phyloP scores from a whole-genome alignment of 2,797 vertebrate genomes.

The Acanthis flammea region DNA sequence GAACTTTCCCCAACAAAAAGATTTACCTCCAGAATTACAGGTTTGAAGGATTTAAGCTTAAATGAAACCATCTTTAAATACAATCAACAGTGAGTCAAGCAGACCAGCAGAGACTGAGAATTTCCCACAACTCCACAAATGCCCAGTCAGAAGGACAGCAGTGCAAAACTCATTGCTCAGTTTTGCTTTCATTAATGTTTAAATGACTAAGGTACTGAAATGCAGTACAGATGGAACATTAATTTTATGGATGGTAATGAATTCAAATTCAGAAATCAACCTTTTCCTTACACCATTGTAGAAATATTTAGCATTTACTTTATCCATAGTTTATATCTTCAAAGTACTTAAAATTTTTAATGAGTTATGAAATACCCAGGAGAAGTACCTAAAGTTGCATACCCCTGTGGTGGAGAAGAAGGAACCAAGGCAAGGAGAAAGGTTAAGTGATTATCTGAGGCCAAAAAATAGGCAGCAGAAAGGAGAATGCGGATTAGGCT shows the following conservation, averaged over 20 bases:
- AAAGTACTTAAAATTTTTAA: neutral
- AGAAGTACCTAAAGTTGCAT: neutral
- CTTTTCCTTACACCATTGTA: conserved; percentile 14
- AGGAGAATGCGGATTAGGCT: neutral
- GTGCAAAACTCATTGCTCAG: conserved; percentile 14
- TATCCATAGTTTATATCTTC: neutral
- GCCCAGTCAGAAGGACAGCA: neutral
- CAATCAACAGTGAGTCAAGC: neutral
- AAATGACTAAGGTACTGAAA: conserved; percentile 5
- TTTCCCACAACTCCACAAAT: neutral
- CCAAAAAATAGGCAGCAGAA: neutral
- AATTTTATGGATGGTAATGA: conserved; percentile 1
- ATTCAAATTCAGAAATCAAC: conserved; percentile 31
- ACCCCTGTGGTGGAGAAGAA: neutral
- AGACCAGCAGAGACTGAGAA: neutral
- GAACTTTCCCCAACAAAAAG: neutral
- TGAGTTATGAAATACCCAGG: neutral
- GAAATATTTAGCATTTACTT: conserved; percentile 47
- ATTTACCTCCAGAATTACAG: neutral
- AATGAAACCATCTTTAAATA: neutral
- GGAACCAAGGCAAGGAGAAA: neutral
- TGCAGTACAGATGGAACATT: neutral
- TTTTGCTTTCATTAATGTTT: conserved; percentile 22
- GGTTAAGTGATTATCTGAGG: conserved; percentile 19
- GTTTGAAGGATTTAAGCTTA: neutral